Evolutionary conservation across 2,113 vertebrate species (phyloP).

Genomic region (Leiothrix lutea): DNA sequence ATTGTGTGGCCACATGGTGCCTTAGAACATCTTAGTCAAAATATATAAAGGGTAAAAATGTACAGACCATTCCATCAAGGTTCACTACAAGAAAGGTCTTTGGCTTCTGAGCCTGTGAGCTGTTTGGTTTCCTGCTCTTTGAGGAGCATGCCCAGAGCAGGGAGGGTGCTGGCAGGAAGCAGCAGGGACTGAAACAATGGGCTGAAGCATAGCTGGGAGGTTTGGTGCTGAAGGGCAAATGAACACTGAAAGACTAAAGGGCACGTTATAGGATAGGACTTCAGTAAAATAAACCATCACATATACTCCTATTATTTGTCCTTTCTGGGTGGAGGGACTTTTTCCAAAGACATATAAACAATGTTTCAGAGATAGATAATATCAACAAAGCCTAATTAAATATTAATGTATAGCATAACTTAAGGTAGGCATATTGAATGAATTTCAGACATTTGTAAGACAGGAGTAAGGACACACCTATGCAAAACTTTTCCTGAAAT

Average conservation of each 20-base stretch:
- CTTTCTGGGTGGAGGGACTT: background rate
- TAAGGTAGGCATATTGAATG: background rate
- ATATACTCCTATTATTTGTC: background rate
- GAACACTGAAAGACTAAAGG: background rate
- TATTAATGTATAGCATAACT: background rate
- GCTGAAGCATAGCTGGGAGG: background rate
- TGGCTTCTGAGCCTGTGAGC: background rate
- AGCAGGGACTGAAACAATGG: background rate
- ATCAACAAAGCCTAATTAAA: background rate
- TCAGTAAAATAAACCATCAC: background rate
- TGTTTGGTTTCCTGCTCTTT: background rate
- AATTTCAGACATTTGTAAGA: background rate
- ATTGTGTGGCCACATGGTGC: slow-evolving; percentile 18
- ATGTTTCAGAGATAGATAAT: background rate
- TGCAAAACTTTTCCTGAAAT: background rate
- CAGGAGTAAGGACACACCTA: background rate
- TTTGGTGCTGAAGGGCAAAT: background rate
- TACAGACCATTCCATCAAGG: slow-evolving; percentile 48
- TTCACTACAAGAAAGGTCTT: background rate
- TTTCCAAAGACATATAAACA: background rate
- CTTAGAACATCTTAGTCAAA: slow-evolving; percentile 62
- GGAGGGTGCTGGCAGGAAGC: background rate
- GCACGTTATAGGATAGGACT: background rate
- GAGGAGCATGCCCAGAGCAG: background rate
- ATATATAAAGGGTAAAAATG: slow-evolving; percentile 46